Evolutionary conservation across 2,888 invertebrate species (phyloP).

Genomic region (Rhimphoctona megacephalus): DNA sequence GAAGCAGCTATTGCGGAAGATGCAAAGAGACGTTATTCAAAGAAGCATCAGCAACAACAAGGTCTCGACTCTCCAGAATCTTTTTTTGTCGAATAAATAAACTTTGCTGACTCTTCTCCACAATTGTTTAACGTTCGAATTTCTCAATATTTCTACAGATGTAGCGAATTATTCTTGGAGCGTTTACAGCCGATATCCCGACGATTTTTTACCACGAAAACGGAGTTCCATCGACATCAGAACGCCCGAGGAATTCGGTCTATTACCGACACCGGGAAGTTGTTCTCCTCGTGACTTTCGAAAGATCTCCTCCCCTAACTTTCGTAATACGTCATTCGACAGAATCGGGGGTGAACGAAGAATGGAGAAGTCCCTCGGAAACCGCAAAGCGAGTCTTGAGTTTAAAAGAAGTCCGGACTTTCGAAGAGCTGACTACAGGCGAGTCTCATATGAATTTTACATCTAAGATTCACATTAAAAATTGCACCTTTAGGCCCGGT

Average conservation of each 20-base stretch:
- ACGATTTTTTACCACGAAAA: constrained; percentile 82
- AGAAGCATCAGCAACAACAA: constrained; percentile 60
- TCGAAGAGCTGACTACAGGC: constrained; percentile 81
- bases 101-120: not conserved
- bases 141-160: constrained; percentile 24
- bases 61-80: constrained; percentile 47
- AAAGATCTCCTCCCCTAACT: constrained; percentile 81
- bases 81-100: not conserved
- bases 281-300: constrained; percentile 81
- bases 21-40: constrained; percentile 66
- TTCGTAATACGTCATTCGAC: constrained; percentile 83
- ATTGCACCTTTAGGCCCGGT: too few relatives aligned
- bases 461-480: not conserved
- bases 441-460: constrained; percentile 29
- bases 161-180: constrained; percentile 71
- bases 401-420: constrained; percentile 82
- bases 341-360: constrained; percentile 79
- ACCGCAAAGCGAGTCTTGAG: constrained; percentile 82
- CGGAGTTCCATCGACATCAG: constrained; percentile 81
- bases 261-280: constrained; percentile 74
- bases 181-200: constrained; percentile 80
- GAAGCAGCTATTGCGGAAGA: constrained; percentile 81
- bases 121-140: not conserved
- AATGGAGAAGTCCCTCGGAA: constrained; percentile 78
- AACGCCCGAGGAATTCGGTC: constrained; percentile 79